Evolutionary conservation across 2,888 invertebrate species (phyloP).

Genomic region (Sphaerolaimus hirsutus): DNA sequence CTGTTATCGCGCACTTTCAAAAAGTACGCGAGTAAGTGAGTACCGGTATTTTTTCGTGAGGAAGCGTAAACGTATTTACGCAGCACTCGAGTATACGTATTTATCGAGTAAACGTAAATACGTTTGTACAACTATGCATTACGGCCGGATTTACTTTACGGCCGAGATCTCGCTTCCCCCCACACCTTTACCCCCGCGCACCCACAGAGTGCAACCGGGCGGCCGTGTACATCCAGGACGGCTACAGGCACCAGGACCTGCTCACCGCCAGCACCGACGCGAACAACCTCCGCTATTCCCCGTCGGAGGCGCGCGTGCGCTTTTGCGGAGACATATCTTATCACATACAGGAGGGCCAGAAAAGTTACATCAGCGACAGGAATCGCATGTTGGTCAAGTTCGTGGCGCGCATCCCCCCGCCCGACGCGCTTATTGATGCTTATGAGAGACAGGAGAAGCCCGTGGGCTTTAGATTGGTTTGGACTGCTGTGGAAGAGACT

Average conservation of each 20-base stretch:
- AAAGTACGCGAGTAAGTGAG: too few species aligned
- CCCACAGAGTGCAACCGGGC: slow-evolving; percentile 27
- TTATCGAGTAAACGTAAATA: too few species aligned
- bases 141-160: too few species aligned
- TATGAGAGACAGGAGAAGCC: slow-evolving; percentile 9
- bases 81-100: too few species aligned
- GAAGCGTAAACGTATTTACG: too few species aligned
- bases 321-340: slow-evolving; percentile 30
- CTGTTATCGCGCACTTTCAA: too few species aligned
- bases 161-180: too few species aligned
- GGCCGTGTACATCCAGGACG: slow-evolving; percentile 28
- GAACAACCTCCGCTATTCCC: not conserved
- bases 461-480: slow-evolving; percentile 12
- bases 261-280: not conserved
- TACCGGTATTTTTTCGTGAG: too few species aligned
- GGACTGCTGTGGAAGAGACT: too few species aligned
- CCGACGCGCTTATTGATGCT: not conserved
- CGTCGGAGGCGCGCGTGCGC: slow-evolving; percentile 4
- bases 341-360: slow-evolving; percentile 27
- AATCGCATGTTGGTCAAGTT: slow-evolving; percentile 26
- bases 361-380: slow-evolving; percentile 25
- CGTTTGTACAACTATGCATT: too few species aligned
- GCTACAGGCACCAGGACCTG: slow-evolving; percentile 16
- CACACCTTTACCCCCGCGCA: too few species aligned
- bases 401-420: not conserved